Conservation (phyloP, 2,888 invertebrate species). For the Callinectes sapidus region DNA sequence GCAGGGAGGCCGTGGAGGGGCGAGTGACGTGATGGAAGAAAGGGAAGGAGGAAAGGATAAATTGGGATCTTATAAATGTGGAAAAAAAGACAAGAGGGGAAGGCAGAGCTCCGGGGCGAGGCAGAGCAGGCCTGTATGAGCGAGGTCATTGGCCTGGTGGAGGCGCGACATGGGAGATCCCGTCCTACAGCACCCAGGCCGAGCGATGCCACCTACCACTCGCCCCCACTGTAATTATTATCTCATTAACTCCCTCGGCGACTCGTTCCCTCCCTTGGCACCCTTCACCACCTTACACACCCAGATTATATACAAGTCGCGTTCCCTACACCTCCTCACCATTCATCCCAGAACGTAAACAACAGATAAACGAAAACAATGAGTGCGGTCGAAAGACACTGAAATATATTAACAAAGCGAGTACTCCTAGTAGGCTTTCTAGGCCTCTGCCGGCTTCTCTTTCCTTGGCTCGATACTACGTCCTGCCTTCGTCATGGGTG, state of each 20-base stretch:
- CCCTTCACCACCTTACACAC: conserved; percentile 6
- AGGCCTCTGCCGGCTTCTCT: conserved; percentile 54
- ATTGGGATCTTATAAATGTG: conserved; percentile 32
- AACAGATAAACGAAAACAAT: neutral
- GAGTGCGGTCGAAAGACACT: conserved; percentile 30
- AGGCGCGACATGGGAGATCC: conserved; percentile 4
- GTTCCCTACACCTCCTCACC: neutral
- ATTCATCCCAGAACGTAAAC: neutral
- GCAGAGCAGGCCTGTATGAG: conserved; percentile 5
- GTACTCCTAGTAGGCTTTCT: conserved; percentile 36
- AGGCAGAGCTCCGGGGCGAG: conserved; percentile 7
- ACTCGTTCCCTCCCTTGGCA: conserved; percentile 23
- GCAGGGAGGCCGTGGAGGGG: conserved; percentile 11
- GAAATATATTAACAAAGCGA: conserved; percentile 33
- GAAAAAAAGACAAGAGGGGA: conserved; percentile 30
- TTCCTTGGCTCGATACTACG: conserved; percentile 51
- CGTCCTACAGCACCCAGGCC: conserved; percentile 34
- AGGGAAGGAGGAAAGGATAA: conserved; percentile 26
- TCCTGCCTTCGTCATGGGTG: conserved; percentile 37
- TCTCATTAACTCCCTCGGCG: conserved; percentile 43
- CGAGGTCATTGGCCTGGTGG: conserved; percentile 51
- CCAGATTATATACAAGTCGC: neutral
- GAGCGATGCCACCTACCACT: conserved; percentile 23
- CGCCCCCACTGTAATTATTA: conserved; percentile 44
- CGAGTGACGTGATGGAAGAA: neutral